phyloP scores from a whole-genome alignment of 2,113 vertebrate species.

The Tor tambroides region DNA sequence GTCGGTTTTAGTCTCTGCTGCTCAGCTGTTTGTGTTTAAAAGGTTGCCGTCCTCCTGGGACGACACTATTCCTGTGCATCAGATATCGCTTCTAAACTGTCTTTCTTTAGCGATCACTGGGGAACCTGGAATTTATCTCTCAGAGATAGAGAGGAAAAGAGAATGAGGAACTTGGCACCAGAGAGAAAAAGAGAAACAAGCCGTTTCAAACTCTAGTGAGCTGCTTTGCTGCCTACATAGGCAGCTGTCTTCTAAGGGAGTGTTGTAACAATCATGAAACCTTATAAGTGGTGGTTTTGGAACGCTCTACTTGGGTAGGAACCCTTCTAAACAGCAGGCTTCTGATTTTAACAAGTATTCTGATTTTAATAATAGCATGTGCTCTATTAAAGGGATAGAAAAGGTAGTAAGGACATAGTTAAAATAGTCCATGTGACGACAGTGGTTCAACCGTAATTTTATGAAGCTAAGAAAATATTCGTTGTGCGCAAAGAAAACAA shows the following conservation, averaged over 20 bases:
- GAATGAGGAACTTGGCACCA: slow-evolving; percentile 39
- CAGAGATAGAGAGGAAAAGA: slow-evolving; percentile 21
- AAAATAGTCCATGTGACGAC: too few species aligned
- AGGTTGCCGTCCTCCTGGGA: slow-evolving; percentile 51
- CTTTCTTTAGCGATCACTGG: slow-evolving; percentile 65
- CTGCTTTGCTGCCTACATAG: not conserved
- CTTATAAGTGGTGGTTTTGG: not conserved
- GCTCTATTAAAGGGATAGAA: not conserved
- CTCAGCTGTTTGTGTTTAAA: slow-evolving; percentile 51
- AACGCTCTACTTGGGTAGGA: not conserved
- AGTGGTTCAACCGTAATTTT: too few species aligned
- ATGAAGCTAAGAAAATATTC: too few species aligned
- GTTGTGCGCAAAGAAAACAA: too few species aligned
- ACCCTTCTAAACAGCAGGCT: not conserved
- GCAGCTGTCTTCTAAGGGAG: not conserved
- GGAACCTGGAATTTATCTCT: slow-evolving; percentile 66
- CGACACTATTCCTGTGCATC: slow-evolving; percentile 61
- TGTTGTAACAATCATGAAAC: not conserved
- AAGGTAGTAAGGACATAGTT: too few species aligned
- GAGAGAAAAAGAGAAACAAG: not conserved
- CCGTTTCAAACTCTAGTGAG: not conserved
- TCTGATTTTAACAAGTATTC: not conserved
- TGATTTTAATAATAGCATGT: not conserved
- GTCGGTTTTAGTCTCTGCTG: slow-evolving; percentile 24
- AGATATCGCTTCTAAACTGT: slow-evolving; percentile 68